Conservation (phyloP, 1,140 invertebrate genomes). For the Caenorhabditis tropicalis region DNA sequence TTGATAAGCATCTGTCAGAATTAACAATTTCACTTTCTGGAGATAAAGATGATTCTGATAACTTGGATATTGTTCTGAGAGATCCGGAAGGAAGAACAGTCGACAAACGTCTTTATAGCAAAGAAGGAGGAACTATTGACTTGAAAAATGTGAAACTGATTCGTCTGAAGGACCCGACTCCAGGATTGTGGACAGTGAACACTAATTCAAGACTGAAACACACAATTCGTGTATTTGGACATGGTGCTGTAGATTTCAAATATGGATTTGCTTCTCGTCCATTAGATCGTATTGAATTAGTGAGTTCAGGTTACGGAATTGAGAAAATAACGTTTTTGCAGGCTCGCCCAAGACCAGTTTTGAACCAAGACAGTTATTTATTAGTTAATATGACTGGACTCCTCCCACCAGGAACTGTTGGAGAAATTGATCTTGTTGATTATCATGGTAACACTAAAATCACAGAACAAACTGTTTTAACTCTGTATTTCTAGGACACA, state of each 20-base stretch:
- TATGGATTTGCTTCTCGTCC: conserved; percentile 78
- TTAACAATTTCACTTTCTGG: conserved; percentile 68
- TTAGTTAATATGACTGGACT: conserved; percentile 74
- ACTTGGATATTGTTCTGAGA: conserved; percentile 65
- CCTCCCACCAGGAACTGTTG: conserved; percentile 71
- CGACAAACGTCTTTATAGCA: conserved; percentile 63
- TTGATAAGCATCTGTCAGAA: conserved; percentile 65
- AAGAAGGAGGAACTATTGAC: conserved; percentile 72
- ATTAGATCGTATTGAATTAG: conserved; percentile 73
- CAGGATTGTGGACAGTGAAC: conserved; percentile 77
- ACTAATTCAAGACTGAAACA: conserved; percentile 74
- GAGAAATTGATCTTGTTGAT: conserved; percentile 74
- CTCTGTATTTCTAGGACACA: no score
- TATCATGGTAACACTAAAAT: conserved; percentile 71
- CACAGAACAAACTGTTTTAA: background rate
- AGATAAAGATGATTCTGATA: conserved; percentile 69
- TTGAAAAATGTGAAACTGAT: conserved; percentile 76
- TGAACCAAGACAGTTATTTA: conserved; percentile 73
- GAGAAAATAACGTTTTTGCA: background rate
- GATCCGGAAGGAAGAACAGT: conserved; percentile 67
- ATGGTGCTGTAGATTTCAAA: conserved; percentile 78
- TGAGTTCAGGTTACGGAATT: no score
- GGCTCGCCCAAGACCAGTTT: conserved; percentile 68
- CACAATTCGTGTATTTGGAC: conserved; percentile 78
- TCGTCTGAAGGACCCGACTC: conserved; percentile 77